These are phyloP conservation scores for Callaeas wilsoni DNA, from an alignment of 2,113 vertebrate species.

Conservation along the genomic window DNA sequence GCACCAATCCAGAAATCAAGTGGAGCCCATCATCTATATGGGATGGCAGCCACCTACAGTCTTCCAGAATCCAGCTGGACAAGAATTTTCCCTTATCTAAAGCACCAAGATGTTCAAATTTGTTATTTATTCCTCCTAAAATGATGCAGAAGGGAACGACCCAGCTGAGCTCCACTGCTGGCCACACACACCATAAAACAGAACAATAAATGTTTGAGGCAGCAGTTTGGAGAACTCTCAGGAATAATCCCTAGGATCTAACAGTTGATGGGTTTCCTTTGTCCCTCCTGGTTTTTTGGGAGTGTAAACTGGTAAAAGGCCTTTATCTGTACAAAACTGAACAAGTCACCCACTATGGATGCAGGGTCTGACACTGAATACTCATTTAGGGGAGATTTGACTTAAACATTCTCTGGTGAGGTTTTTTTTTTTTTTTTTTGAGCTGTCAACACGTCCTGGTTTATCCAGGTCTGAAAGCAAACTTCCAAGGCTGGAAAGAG, in stretches of 20 bases:
- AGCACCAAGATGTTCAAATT: not conserved
- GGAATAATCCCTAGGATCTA: not conserved
- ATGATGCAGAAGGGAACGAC: fast-evolving
- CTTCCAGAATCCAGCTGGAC: not conserved
- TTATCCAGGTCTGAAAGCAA: not conserved
- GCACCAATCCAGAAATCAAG: not conserved
- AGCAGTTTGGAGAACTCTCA: not conserved
- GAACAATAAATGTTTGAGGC: not conserved
- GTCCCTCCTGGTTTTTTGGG: not conserved
- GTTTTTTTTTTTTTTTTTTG: not conserved
- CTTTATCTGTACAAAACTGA: not conserved
- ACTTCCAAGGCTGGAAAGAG: not conserved
- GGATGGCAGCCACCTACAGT: fast-evolving
- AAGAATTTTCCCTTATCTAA: not conserved
- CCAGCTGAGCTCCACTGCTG: not conserved
- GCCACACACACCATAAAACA: not conserved
- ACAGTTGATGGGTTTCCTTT: not conserved
- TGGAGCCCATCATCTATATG: not conserved
- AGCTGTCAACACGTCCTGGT: not conserved
- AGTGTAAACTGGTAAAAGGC: not conserved
- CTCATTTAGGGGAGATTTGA: not conserved
- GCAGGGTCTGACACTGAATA: not conserved
- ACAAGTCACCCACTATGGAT: constrained; percentile 4
- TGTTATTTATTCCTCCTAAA: not conserved
- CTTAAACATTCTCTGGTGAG: not conserved